Evolutionary conservation across 2,113 vertebrate species (phyloP).

Genomic region (Bostrychus sinensis): DNA sequence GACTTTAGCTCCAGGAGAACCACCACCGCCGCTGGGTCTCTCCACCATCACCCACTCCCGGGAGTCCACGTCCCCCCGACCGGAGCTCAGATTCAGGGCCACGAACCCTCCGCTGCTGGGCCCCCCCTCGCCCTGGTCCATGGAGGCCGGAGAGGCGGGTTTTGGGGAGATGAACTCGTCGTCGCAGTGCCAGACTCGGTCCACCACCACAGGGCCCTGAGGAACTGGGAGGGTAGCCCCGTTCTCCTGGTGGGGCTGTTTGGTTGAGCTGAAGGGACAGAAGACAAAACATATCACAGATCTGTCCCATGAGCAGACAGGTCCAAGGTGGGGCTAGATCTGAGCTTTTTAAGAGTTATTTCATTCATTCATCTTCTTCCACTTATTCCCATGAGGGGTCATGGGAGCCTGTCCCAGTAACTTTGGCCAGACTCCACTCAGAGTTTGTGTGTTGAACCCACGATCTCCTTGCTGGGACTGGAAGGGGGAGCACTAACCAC

Average conservation of each 20-base stretch:
- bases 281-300: conserved; percentile 19
- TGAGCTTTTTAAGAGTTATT: too few relatives aligned
- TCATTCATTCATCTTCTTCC: too few relatives aligned
- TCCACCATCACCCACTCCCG: conserved; percentile 98
- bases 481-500: too few relatives aligned
- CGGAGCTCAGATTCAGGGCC: conserved; percentile 93
- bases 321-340: too few relatives aligned
- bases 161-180: conserved; percentile 92
- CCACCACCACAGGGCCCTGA: conserved; percentile 77
- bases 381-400: too few relatives aligned
- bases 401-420: too few relatives aligned
- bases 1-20: conserved; percentile 81
- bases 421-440: too few relatives aligned
- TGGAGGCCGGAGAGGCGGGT: conserved; percentile 84
- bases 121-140: conserved; percentile 87
- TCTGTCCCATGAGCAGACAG: too few relatives aligned
- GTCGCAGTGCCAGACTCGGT: conserved; percentile 92
- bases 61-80: conserved; percentile 91
- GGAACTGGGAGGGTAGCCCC: conserved; percentile 73
- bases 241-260: conserved; percentile 78
- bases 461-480: too few relatives aligned
- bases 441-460: too few relatives aligned
- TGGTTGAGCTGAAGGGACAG: conserved; percentile 78
- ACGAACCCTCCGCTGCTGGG: conserved; percentile 92
- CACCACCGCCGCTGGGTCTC: conserved; percentile 74